Evolutionary conservation across 2,888 invertebrate genomes (phyloP).

Genomic region (Scaptomyza cyrtandrae): DNA sequence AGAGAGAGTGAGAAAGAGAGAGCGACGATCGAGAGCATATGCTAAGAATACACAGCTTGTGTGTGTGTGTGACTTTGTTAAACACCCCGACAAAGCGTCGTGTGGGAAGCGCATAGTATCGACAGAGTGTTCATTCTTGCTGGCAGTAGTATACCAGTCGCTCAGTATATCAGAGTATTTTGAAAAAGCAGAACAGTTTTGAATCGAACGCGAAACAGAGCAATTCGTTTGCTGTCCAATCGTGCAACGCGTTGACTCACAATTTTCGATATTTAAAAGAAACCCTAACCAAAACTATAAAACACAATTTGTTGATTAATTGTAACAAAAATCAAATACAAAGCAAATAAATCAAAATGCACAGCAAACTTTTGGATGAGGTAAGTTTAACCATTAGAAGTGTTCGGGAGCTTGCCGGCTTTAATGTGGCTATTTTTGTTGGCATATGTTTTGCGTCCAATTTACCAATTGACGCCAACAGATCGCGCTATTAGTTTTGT

Average conservation of each 20-base stretch:
- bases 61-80: slow-evolving; percentile 31
- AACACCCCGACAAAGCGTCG: slow-evolving; percentile 15
- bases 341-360: slow-evolving; percentile 68
- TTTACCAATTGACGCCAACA: slow-evolving; percentile 33
- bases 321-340: slow-evolving; percentile 19
- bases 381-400: slow-evolving; percentile 55
- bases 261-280: slow-evolving; percentile 24
- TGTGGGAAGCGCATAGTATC: slow-evolving; percentile 29
- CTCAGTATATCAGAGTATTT: slow-evolving; percentile 56
- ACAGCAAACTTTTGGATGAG: slow-evolving; percentile 82
- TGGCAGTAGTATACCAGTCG: slow-evolving; percentile 6
- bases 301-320: slow-evolving; percentile 44
- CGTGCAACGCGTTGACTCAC: slow-evolving; percentile 31
- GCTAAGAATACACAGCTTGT: slow-evolving; percentile 51
- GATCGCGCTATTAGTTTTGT: slow-evolving; percentile 20
- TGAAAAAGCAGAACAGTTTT: slow-evolving; percentile 73
- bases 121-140: slow-evolving; percentile 21
- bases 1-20: background rate
- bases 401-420: slow-evolving; percentile 24
- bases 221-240: slow-evolving; percentile 48
- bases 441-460: slow-evolving; percentile 44
- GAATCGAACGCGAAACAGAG: slow-evolving; percentile 74
- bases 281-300: slow-evolving; percentile 22
- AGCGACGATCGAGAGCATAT: slow-evolving; percentile 41
- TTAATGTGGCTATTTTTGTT: slow-evolving; percentile 49